Conservation (phyloP, 2,797 vertebrate species). For the Rhinogobio ventralis region DNA sequence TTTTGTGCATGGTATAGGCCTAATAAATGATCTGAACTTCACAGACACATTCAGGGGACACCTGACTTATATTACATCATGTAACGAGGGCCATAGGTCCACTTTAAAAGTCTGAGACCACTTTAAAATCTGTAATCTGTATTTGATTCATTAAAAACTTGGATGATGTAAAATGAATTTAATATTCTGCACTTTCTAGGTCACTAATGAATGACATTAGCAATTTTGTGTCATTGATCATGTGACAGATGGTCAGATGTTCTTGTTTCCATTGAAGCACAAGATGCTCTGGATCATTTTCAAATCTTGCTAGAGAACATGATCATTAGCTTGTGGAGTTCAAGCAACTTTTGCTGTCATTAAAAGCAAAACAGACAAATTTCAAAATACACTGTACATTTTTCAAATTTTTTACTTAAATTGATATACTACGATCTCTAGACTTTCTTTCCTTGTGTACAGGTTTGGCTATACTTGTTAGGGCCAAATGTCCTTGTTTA, state of each 20-base stretch:
- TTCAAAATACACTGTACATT: no score
- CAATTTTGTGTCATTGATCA: not conserved
- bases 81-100: not conserved
- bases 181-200: not conserved
- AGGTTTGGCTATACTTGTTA: no score
- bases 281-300: not conserved
- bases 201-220: not conserved
- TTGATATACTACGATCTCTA: no score
- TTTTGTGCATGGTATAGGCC: no score
- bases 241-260: not conserved
- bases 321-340: not conserved
- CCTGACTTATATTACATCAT: not conserved
- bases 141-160: not conserved
- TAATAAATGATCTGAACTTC: no score
- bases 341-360: not conserved
- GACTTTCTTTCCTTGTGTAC: no score
- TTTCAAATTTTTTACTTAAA: no score
- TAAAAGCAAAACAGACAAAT: not conserved
- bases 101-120: not conserved
- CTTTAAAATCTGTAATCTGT: not conserved
- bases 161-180: not conserved
- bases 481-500: no score
- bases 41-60: no score
- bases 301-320: not conserved
- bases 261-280: not conserved